phyloP scores from a whole-genome alignment of 2,797 vertebrate species.

The Pseudochirops corinnae region DNA sequence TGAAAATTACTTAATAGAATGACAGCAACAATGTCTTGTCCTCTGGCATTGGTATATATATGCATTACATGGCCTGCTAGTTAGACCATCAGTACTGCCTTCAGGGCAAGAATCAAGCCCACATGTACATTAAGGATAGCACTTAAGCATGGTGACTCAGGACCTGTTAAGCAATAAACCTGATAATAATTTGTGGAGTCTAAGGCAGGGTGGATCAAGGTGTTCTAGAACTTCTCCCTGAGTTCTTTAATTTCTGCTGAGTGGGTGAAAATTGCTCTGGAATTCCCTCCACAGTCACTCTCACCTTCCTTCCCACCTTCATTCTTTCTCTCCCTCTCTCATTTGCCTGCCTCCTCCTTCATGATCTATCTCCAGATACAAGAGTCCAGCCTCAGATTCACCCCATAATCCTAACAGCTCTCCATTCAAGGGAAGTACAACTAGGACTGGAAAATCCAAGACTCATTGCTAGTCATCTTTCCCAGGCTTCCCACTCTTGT shows the following conservation, averaged over 20 bases:
- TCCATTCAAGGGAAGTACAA: not conserved
- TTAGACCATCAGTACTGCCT: slow-evolving; percentile 31
- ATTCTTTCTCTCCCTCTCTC: no score
- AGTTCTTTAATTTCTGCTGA: slow-evolving; percentile 14
- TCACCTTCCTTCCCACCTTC: fast-evolving
- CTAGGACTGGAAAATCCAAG: not conserved
- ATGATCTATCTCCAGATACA: not conserved
- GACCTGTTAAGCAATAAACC: slow-evolving; percentile 58
- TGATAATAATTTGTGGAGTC: slow-evolving; percentile 45
- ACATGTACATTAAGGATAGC: slow-evolving; percentile 33
- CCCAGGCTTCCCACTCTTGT: not conserved
- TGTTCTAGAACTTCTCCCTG: not conserved
- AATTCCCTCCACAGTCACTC: not conserved
- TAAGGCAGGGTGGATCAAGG: slow-evolving; percentile 30
- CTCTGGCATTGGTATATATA: not conserved
- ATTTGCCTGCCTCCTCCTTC: not conserved
- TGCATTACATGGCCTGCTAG: not conserved
- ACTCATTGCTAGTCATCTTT: not conserved
- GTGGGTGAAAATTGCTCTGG: slow-evolving; percentile 16
- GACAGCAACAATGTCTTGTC: not conserved
- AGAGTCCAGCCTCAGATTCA: not conserved
- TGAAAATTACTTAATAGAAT: not conserved
- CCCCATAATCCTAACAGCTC: not conserved
- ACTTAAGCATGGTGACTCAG: slow-evolving; percentile 69
- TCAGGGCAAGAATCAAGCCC: slow-evolving; percentile 59